A percentile compares a stretch with the other conserved stretches of the same genome.
Conservation (phyloP, 1,140 invertebrate genomes). For the Bombus picipes region DNA sequence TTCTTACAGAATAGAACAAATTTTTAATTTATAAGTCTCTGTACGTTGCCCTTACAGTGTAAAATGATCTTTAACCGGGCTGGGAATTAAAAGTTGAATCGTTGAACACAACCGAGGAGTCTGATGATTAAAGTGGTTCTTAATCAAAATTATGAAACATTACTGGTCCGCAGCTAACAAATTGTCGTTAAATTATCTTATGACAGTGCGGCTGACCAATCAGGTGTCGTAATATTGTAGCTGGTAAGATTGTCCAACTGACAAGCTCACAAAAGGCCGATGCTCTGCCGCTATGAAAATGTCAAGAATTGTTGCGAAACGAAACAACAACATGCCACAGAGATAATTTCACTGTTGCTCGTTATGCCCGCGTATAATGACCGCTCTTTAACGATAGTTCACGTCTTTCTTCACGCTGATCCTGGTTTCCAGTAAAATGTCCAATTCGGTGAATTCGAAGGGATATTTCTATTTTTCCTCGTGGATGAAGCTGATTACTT, state of each 20-base stretch:
- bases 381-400: conserved; percentile 10
- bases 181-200: conserved; percentile 48
- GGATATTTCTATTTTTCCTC: background rate
- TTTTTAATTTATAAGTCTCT: too few species aligned
- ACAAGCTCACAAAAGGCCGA: conserved; percentile 73
- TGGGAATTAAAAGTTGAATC: background rate
- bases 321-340: conserved; percentile 40
- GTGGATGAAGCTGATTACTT: background rate
- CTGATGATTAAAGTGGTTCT: background rate
- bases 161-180: conserved; percentile 32
- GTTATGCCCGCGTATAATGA: conserved; percentile 23
- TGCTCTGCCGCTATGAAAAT: conserved; percentile 72
- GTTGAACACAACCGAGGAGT: background rate
- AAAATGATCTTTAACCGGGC: too few species aligned
- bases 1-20: too few species aligned
- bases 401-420: background rate
- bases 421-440: background rate
- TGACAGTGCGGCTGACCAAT: conserved; percentile 69
- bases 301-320: conserved; percentile 75
- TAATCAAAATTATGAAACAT: conserved; percentile 47
- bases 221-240: conserved; percentile 68
- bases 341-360: conserved; percentile 39
- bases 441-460: background rate
- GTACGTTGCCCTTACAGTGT: too few species aligned
- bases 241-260: conserved; percentile 54